Conservation (phyloP, 2,888 invertebrate genomes). For the Platynereis dumerilii region DNA sequence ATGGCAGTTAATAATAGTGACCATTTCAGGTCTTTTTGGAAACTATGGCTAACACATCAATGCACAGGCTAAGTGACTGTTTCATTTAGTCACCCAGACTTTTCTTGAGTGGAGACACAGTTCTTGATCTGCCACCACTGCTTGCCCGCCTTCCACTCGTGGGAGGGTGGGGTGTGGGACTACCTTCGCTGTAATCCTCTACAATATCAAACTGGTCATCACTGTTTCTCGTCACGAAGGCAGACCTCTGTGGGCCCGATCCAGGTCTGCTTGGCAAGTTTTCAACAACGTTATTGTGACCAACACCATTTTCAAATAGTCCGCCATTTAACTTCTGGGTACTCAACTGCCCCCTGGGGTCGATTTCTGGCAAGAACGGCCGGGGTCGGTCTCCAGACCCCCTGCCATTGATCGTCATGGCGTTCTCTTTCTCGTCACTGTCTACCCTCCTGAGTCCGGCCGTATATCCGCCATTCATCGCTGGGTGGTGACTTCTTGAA, state of each 20-base stretch:
- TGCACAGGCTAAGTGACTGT: too few species aligned
- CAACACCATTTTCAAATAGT: background rate
- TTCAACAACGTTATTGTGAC: background rate
- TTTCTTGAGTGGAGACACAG: too few species aligned
- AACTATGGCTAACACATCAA: too few species aligned
- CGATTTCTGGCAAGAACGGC: constrained; percentile 21
- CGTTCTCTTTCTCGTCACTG: background rate
- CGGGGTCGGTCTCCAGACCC: background rate
- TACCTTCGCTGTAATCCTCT: background rate
- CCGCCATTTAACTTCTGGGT: constrained; percentile 1
- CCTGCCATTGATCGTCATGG: background rate
- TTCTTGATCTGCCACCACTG: background rate
- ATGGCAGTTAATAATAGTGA: too few species aligned
- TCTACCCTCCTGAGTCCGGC: background rate
- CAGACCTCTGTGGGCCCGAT: background rate
- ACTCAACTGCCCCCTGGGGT: constrained; percentile 15
- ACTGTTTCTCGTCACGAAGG: background rate
- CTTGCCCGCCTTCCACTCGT: background rate
- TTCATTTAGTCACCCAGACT: too few species aligned
- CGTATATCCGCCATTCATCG: background rate
- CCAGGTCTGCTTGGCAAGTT: background rate
- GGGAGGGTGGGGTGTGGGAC: background rate
- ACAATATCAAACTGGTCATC: too few species aligned
- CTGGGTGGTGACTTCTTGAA: background rate
- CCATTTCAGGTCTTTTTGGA: too few species aligned